A percentile compares a stretch with the other conserved stretches of the same genome.
phyloP scores from a whole-genome alignment of 2,113 vertebrate genomes.

The Willisornis vidua region DNA sequence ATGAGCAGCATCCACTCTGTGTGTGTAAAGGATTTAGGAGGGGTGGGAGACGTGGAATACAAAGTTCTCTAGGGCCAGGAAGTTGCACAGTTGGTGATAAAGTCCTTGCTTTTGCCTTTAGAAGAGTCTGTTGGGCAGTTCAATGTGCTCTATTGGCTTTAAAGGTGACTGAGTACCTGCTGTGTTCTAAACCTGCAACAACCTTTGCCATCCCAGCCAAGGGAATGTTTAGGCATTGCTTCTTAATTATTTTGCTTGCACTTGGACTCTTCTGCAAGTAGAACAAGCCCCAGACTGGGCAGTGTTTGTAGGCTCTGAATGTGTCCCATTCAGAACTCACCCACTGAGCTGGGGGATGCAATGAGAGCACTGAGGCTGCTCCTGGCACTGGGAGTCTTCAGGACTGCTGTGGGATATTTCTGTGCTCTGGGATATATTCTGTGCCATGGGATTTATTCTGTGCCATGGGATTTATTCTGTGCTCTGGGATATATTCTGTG shows the following conservation, averaged over 20 bases:
- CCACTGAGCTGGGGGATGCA: background rate
- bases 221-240: background rate
- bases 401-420: background rate
- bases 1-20: background rate
- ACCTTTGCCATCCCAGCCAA: background rate
- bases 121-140: background rate
- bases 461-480: background rate
- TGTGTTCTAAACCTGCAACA: background rate
- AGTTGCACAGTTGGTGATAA: background rate
- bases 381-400: background rate
- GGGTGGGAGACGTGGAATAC: background rate
- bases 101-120: background rate
- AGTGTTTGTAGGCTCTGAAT: background rate
- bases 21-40: background rate
- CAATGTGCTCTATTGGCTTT: background rate
- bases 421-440: background rate
- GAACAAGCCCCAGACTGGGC: accelerated
- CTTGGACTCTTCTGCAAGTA: background rate
- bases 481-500: background rate
- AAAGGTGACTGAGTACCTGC: background rate
- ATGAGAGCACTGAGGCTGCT: background rate
- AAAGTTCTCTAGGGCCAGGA: background rate
- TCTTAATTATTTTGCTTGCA: background rate
- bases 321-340: background rate
- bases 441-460: too few relatives aligned